phyloP scores from a whole-genome alignment of 1,140 invertebrate genomes.

The Tetraneura akinire region DNA sequence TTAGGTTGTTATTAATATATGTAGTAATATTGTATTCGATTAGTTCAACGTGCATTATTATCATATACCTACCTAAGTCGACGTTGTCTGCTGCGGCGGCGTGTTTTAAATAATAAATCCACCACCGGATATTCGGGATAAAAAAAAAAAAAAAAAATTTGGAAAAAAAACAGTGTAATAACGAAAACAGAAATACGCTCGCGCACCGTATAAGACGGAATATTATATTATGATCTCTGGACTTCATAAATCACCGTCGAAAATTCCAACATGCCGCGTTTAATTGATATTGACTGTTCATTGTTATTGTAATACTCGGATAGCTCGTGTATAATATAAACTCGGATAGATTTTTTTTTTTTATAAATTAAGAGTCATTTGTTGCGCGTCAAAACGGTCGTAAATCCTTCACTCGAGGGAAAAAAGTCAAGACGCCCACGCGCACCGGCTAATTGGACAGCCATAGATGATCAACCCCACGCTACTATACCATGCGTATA shows the following conservation, averaged over 20 bases:
- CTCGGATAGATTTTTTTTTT: slow-evolving; percentile 3
- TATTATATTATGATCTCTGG: slow-evolving; percentile 16
- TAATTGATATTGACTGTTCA: slow-evolving; percentile 49
- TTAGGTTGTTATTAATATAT: no score
- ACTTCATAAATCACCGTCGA: slow-evolving; percentile 43
- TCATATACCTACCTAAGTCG: no score
- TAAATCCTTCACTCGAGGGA: slow-evolving; percentile 40
- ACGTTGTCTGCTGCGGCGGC: neutral
- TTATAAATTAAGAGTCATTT: slow-evolving; percentile 51
- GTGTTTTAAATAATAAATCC: neutral
- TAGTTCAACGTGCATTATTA: no score
- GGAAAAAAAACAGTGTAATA: neutral
- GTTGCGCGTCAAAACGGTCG: slow-evolving; percentile 51
- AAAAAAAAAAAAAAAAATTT: neutral
- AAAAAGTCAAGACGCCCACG: slow-evolving; percentile 46
- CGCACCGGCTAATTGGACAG: slow-evolving; percentile 46
- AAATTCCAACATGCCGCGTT: slow-evolving; percentile 17
- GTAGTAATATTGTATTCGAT: no score
- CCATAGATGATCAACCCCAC: slow-evolving; percentile 35
- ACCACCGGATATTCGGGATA: neutral
- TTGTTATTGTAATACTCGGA: slow-evolving; percentile 39
- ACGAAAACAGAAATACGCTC: neutral
- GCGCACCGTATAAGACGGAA: neutral
- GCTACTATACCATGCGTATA: neutral
- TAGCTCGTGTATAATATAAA: no score